Evolutionary conservation across 2,113 vertebrate species (phyloP), one percentile per base, ranked within the genome.

Genomic region (Bufo bufo): DNA sequence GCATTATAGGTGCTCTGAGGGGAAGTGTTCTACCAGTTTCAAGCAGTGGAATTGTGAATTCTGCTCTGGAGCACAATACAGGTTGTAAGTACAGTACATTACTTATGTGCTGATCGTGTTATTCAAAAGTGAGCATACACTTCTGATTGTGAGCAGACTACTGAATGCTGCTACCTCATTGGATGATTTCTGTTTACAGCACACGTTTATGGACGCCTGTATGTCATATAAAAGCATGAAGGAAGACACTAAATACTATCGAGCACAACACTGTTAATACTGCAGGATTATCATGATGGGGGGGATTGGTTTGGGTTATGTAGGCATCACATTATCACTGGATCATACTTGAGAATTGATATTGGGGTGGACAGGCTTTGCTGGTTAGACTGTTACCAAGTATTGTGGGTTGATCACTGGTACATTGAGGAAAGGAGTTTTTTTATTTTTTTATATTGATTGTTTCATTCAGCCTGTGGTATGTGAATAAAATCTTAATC

Each of bases 401-500:
- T 65, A 47, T 2, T 50, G 12, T n/a, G 43, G 33, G 59, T 12
- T 82, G 63, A 9, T 17, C 17, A 6, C 14, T 4, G 58, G 56
- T 4, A 23, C 5, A 78, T 47, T 9, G 43, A 43, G 13, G 14
- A 47, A 23, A 47, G 45, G 7, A 84, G 23, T n/a, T 52, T 20
- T 4, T 61, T n/a, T 49, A 3, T n/a, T 16, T n/a, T 20, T 69
- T 1, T 54, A 54, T 82, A 63, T 84, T 81, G 6, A 45, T 84
- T 52, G 63, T 69, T 69, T n/a, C 63, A 69, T 54, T 49, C 43
- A 69, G 20, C 6, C 49, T 84, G 12, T 54, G 63, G 47, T 84
- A 20, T 84, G 58, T 82, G 20, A 66, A 84, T 84, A 84, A 84
- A 84, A 49, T 66, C 63, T 33, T 33, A 33, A 33, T 33, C 1